A percentile compares a stretch with the other conserved stretches of the same genome.
These are phyloP conservation scores for Caradrina kadenii DNA, from an alignment of 2,888 invertebrate species.

Conservation along the genomic window DNA sequence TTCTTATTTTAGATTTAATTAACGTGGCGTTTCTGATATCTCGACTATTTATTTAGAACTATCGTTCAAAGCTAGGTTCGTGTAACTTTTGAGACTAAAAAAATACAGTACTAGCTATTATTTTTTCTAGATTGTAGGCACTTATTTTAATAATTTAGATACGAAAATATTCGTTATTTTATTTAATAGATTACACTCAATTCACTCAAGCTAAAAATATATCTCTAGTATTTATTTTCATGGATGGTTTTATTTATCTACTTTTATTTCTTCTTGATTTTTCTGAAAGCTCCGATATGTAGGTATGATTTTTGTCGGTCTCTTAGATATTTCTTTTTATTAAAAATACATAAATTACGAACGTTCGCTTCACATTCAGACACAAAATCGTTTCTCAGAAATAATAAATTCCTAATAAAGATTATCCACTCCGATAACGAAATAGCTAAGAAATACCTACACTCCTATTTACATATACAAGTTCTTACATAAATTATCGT, in stretches of 20 bases:
- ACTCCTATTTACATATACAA: constrained; percentile 60
- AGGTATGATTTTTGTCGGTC: background rate
- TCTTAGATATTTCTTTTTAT: constrained; percentile 22
- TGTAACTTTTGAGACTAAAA: constrained; percentile 6
- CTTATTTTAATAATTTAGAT: constrained; percentile 1
- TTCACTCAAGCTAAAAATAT: constrained; percentile 11
- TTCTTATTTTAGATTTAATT: constrained; percentile 45
- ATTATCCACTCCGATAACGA: constrained; percentile 56
- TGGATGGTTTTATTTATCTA: background rate
- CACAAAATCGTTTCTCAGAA: constrained; percentile 47
- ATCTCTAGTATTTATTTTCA: constrained; percentile 10
- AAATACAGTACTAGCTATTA: background rate
- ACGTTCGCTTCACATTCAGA: constrained; percentile 41
- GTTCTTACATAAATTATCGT: constrained; percentile 60
- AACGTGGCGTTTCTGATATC: constrained; percentile 35
- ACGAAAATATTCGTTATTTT: constrained; percentile 31
- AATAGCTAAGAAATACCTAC: constrained; percentile 53
- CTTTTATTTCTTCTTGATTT: constrained; percentile 6
- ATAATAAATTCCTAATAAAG: constrained; percentile 56
- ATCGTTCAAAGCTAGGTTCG: constrained; percentile 9
- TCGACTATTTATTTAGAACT: constrained; percentile 10
- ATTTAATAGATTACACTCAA: constrained; percentile 12
- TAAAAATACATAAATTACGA: constrained; percentile 36
- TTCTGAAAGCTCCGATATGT: background rate
- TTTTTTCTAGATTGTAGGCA: constrained; percentile 9